Evolutionary conservation across 2,113 vertebrate genomes (phyloP), one percentile per base, ranked within the genome.

Genomic region (Phaethornis superciliosus): DNA sequence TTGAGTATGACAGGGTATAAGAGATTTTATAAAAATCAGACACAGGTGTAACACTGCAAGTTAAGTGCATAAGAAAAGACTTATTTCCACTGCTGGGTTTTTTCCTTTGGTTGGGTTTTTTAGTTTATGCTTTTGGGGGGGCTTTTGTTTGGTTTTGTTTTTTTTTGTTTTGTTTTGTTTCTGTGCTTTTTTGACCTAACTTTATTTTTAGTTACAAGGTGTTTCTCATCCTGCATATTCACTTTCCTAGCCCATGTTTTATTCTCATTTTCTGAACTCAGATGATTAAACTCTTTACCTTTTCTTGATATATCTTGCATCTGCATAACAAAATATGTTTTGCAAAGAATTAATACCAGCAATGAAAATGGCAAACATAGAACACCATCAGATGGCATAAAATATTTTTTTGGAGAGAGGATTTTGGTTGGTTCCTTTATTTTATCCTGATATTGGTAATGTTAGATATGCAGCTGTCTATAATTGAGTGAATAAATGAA

Each of bases 391-490:
- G 16, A 51, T 2, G 32, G 5, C 10, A 56, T 40, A 30, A 80
- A 89, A 65, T 16, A 54, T 11, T 2, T 18, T 6, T 56, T 7
- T 8, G 60, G 21, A 62, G 76, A 76, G 7, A 4, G 7, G 2
- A 1, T 1, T 76, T 76, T 16, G 0, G 3, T 60, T 15, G 1
- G 1, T 33, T 93, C 5, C 1, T 68, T 69, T 68, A 11, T 52
- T 89, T 79, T 59, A 11, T 55, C 22, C 2, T 72, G 11, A 42
- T 56, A 62, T 1, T 9, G 14, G 1, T 77, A 62, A 78, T 54
- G 6, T 32, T 58, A 55, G 81, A 40, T 55, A 75, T 9, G 4
- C 17, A 40, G 44, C 20, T 65, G 5, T 44, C 35, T 37, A 44
- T 65, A 88, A 77, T 74, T 54, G 2, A 70, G 26, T 37, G 10